A percentile compares a stretch with the other conserved stretches of the same genome.
Conservation (phyloP, 2,888 invertebrate genomes). For the Malacosoma neustria region DNA sequence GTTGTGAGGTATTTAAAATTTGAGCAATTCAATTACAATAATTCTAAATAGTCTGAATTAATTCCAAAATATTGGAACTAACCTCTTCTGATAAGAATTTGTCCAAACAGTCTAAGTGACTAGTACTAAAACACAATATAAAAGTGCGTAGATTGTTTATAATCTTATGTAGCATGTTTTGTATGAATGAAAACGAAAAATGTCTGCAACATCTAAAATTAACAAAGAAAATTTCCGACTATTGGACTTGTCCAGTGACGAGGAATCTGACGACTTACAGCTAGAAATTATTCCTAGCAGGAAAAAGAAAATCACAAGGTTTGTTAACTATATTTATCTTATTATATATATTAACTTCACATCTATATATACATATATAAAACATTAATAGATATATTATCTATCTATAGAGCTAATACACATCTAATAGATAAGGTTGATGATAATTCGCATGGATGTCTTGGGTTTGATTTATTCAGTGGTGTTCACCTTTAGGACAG, state of each 20-base stretch:
- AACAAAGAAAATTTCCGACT: conserved; percentile 79
- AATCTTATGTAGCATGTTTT: conserved; percentile 38
- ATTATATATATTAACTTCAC: neutral
- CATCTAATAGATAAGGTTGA: too few relatives aligned
- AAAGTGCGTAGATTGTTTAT: neutral
- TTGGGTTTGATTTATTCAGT: too few relatives aligned
- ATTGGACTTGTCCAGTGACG: conserved; percentile 76
- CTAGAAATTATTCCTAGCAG: conserved; percentile 74
- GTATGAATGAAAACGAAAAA: conserved; percentile 30
- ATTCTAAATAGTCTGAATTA: neutral
- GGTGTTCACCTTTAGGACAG: too few relatives aligned
- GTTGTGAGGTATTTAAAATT: neutral
- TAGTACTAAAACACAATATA: neutral
- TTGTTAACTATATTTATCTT: conserved; percentile 7
- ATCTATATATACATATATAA: too few relatives aligned
- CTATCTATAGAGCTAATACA: too few relatives aligned
- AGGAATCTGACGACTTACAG: conserved; percentile 76
- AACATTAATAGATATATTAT: too few relatives aligned
- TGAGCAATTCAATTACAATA: neutral
- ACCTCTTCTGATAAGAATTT: neutral
- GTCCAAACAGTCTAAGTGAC: neutral
- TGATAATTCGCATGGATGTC: too few relatives aligned
- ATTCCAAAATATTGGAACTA: neutral
- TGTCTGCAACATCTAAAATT: conserved; percentile 57
- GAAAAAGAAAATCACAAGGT: conserved; percentile 75